phyloP scores from a whole-genome alignment of 2,797 vertebrate genomes.

The Chelonia mydas region DNA sequence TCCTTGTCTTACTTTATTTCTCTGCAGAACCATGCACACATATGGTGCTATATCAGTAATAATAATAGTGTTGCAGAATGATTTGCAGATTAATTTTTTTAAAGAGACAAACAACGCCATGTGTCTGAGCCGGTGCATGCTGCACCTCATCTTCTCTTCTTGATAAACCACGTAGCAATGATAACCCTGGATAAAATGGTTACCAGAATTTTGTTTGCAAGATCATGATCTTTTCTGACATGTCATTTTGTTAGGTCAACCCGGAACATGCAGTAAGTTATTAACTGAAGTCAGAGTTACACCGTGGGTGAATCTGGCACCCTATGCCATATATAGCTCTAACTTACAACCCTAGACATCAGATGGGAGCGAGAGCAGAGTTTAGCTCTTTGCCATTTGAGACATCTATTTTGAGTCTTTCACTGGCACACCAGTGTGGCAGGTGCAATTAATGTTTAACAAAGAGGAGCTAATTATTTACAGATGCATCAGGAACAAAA shows the following conservation, averaged over 20 bases:
- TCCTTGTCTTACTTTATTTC: not conserved
- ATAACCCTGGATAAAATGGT: not conserved
- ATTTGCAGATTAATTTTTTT: not conserved
- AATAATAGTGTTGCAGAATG: not conserved
- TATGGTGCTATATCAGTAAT: not conserved
- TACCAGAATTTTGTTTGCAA: not conserved
- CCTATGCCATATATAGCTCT: not conserved
- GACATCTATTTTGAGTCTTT: conserved; percentile 63
- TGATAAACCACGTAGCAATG: not conserved
- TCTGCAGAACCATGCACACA: not conserved
- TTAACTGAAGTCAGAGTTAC: not conserved
- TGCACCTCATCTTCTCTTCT: not conserved
- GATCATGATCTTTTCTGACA: conserved; percentile 1
- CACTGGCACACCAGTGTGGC: conserved; percentile 78
- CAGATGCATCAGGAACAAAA: conserved; percentile 72
- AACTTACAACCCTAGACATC: conserved; percentile 4
- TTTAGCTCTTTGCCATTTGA: conserved; percentile 26
- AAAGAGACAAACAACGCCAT: not conserved
- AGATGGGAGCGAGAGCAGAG: not conserved
- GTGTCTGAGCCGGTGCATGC: not conserved
- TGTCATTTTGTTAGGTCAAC: not conserved
- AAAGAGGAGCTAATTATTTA: conserved; percentile 82
- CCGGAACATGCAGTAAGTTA: not conserved
- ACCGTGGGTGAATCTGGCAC: conserved; percentile 33
- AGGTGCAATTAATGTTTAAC: conserved; percentile 78